phyloP scores from a whole-genome alignment of 23 tunicate species.

The Halocynthia roretzi region DNA sequence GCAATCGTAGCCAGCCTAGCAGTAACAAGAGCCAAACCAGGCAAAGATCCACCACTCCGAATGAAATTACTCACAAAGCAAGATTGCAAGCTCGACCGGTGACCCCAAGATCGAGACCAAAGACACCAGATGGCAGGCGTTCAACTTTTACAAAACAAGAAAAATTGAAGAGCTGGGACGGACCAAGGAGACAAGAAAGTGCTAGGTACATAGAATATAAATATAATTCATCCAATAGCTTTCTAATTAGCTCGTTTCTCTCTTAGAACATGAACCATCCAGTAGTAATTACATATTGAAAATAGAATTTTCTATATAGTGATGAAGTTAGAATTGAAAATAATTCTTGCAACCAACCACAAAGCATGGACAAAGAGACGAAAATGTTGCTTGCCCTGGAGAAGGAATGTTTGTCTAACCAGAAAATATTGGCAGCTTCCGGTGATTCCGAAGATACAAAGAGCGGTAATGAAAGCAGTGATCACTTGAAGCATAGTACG shows the following conservation, averaged over 20 bases:
- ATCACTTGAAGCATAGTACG: neutral
- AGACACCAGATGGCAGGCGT: slow-evolving; percentile 13
- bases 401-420: neutral
- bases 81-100: neutral
- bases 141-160: slow-evolving; percentile 4
- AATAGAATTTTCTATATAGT: no score
- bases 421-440: slow-evolving; percentile 4
- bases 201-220: no score
- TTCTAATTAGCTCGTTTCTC: no score
- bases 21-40: neutral
- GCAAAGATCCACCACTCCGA: slow-evolving; percentile 4
- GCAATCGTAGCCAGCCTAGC: no score
- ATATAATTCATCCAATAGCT: no score
- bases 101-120: slow-evolving; percentile 9
- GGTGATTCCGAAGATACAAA: neutral
- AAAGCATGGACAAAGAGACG: slow-evolving; percentile 7
- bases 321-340: no score
- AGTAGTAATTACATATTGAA: no score
- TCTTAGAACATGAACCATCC: no score
- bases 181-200: slow-evolving; percentile 2
- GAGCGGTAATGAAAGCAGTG: slow-evolving; percentile 1
- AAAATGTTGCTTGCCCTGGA: slow-evolving; percentile 14
- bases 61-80: slow-evolving; percentile 11
- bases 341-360: no score
- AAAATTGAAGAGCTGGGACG: slow-evolving; percentile 15